Evolutionary conservation across 1,140 invertebrate species (phyloP).

Genomic region (Xylocopa sonorina): DNA sequence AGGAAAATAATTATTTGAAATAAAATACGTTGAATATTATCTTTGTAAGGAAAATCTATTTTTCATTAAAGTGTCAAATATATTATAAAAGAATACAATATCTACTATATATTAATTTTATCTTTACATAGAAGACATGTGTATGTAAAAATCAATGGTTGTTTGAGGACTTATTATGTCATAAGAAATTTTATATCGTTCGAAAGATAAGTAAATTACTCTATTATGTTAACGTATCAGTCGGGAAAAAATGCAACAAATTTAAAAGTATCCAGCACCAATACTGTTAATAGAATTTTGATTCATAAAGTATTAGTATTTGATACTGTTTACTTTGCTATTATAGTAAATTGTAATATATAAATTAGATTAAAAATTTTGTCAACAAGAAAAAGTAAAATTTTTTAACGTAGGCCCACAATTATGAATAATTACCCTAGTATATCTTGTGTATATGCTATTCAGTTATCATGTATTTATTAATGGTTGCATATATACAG

Average conservation of each 20-base stretch:
- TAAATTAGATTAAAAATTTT: background rate
- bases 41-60: background rate
- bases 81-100: background rate
- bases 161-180: slow-evolving; percentile 7
- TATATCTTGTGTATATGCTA: slow-evolving; percentile 37
- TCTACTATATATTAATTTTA: background rate
- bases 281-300: background rate
- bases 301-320: background rate
- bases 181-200: slow-evolving; percentile 6
- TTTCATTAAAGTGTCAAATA: background rate
- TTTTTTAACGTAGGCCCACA: slow-evolving; percentile 66
- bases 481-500: slow-evolving; percentile 66
- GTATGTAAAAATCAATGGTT: slow-evolving; percentile 2
- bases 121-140: slow-evolving; percentile 28
- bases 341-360: slow-evolving; percentile 2
- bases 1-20: slow-evolving; percentile 3
- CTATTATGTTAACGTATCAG: background rate
- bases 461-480: slow-evolving; percentile 54
- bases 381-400: background rate
- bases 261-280: background rate
- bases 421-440: slow-evolving; percentile 50
- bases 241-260: background rate
- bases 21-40: slow-evolving; percentile 8
- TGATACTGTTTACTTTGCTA: slow-evolving; percentile 2
- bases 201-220: background rate